These are phyloP conservation scores for Oscheius sp. DNA, from an alignment of 2,888 invertebrate species.

Conservation along the genomic window DNA sequence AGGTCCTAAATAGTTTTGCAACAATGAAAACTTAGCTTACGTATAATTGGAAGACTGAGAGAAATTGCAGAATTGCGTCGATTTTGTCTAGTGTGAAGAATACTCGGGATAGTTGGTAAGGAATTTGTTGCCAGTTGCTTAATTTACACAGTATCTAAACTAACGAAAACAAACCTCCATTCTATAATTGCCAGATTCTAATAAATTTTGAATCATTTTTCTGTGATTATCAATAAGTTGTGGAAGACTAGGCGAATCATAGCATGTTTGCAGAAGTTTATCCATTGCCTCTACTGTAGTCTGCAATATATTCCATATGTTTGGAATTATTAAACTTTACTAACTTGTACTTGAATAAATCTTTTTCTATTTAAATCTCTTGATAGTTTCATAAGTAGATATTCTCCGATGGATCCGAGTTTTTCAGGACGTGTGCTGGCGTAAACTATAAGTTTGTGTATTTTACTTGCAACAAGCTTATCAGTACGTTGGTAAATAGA, in stretches of 20 bases:
- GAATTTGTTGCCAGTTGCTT: conserved; percentile 72
- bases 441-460: conserved; percentile 98
- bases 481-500: conserved; percentile 91
- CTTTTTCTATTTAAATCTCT: conserved; percentile 63
- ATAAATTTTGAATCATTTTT: conserved; percentile 94
- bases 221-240: conserved; percentile 97
- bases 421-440: conserved; percentile 97
- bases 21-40: conserved; percentile 21
- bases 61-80: conserved; percentile 61
- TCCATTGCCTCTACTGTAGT: conserved; percentile 91
- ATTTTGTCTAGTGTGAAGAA: conserved; percentile 73
- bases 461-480: conserved; percentile 94
- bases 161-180: conserved; percentile 79
- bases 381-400: conserved; percentile 75
- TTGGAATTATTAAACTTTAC: not conserved
- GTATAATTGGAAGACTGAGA: conserved; percentile 34
- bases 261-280: conserved; percentile 90
- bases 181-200: conserved; percentile 92
- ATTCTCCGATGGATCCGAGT: conserved; percentile 93
- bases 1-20: conserved; percentile 30
- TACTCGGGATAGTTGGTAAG: conserved; percentile 97
- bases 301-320: conserved; percentile 36
- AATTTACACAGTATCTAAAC: conserved; percentile 27
- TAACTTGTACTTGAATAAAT: conserved; percentile 63
- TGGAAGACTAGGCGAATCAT: conserved; percentile 89